Base-by-base conservation (phyloP, 2,113 vertebrate genomes). In the Sciurus niger region DNA sequence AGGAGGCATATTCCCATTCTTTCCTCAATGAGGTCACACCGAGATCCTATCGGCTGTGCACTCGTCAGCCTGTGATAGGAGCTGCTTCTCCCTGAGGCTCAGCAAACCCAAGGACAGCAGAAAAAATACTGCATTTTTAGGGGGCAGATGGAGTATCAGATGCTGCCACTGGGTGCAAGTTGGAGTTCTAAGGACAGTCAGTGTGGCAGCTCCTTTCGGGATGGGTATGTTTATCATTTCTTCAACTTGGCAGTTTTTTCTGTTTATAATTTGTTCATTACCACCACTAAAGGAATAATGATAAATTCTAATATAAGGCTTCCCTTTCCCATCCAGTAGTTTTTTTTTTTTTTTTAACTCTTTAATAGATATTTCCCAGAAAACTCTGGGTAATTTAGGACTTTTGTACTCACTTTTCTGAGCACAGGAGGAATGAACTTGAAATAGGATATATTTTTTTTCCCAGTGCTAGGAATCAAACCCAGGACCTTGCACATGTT, bases 11-110 rank as follows among this genome's bases (percentile, higher is more conserved):
- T 65, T 80, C 24, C 22, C 9, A 51, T 72, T 96, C 30, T 86
- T 90, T 92, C 60, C 67, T 80, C 72, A 90, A 84, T 76, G 80
- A 92, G 84, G 65, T 95, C 89, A 90, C 1, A 30, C 4, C 18
- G 60, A 86, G 43, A 6, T 93, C 90, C 67, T 84, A 74, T 85
- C 40, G 90, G 60, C 25, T 91, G 30, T 93, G 82, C 76, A 72
- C 34, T 84, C 58, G 87, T 84, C 80, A 67, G 0, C 43, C 80
- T 83, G 60, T 79, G 90, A 43, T 58, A 63, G 65, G 78, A 95
- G 93, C 63, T 70, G 34, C 60, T 86, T 93, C 68, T 89, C 37
- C 74, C 60, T 8, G 63, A 94, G 86, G 46, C 53, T 46, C 73
- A 34, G 32, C 73, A 84, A 88, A 12, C 58, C 93, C 37, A 94